Conservation (phyloP, 2,797 vertebrate species). For the Serranus cabrilla region DNA sequence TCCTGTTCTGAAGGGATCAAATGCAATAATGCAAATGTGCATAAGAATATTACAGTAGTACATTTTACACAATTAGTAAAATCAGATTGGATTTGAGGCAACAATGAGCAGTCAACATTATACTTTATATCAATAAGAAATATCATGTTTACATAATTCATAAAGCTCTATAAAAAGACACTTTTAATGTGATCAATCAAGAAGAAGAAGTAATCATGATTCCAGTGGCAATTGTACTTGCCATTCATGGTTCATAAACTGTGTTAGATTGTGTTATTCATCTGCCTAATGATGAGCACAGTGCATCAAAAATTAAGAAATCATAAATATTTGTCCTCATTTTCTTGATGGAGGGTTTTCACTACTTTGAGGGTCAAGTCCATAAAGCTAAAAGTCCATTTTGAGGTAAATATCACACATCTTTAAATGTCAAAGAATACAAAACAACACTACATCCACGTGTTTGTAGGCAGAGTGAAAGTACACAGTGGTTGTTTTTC, state of each 20-base stretch:
- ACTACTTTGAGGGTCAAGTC: conserved; percentile 28
- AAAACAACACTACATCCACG: conserved; percentile 1
- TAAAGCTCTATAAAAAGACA: conserved; percentile 27
- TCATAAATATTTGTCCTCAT: conserved; percentile 43
- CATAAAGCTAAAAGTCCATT: conserved; percentile 10
- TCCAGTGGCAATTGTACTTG: conserved; percentile 41
- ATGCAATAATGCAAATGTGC: neutral
- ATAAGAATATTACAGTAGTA: neutral
- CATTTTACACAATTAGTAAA: neutral
- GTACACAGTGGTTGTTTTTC: conserved; percentile 36
- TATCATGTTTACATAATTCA: conserved; percentile 27
- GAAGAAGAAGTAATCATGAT: conserved; percentile 56
- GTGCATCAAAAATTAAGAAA: conserved; percentile 27
- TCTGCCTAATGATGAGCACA: conserved; percentile 44
- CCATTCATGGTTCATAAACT: conserved; percentile 60
- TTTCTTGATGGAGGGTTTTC: conserved; percentile 9
- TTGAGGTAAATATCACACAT: conserved; percentile 27
- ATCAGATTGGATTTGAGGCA: neutral
- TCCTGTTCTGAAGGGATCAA: conserved; percentile 9
- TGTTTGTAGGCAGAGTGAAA: conserved; percentile 22
- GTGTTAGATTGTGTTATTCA: conserved; percentile 42
- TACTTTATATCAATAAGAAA: conserved; percentile 1
- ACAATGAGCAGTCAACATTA: conserved; percentile 7
- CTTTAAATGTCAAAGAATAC: conserved; percentile 45
- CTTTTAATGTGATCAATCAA: conserved; percentile 31